Conservation (phyloP, 37 sponge, comb jelly and placozoan species). For the Diacarnus erythraeanus region DNA sequence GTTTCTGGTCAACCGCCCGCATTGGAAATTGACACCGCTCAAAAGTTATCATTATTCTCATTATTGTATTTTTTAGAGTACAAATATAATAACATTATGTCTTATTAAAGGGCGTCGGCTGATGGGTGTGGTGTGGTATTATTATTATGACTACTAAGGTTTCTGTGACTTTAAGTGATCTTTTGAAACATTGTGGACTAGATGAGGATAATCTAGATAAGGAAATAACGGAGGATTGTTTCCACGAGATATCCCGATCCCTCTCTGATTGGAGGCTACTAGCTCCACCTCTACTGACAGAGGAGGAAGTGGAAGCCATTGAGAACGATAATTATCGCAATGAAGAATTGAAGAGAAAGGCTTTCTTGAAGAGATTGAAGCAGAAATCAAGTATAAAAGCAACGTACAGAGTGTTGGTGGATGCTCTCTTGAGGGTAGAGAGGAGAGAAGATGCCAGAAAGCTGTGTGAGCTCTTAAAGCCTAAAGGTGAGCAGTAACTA, state of each 20-base stretch:
- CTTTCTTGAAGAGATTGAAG: not conserved
- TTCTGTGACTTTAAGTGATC: too few species aligned
- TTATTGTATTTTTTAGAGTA: too few species aligned
- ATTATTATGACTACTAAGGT: too few species aligned
- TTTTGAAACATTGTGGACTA: not conserved
- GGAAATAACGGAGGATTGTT: not conserved
- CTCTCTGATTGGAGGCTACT: not conserved
- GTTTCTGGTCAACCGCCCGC: too few species aligned
- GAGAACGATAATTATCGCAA: not conserved
- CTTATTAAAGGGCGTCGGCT: too few species aligned
- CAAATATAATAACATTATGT: too few species aligned
- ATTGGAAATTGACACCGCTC: too few species aligned
- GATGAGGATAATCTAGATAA: not conserved
- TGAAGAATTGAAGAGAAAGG: not conserved
- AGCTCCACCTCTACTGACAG: not conserved
- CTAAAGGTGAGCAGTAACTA: too few species aligned
- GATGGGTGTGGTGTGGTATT: too few species aligned
- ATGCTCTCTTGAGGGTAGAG: not conserved
- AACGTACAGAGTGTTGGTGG: not conserved
- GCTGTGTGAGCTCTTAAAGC: not conserved
- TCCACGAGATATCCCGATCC: not conserved
- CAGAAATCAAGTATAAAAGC: not conserved
- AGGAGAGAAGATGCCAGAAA: not conserved
- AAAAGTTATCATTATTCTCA: too few species aligned
- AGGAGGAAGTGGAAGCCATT: not conserved